Conservation (phyloP, 2,797 vertebrate species). For the Paguma larvata region DNA sequence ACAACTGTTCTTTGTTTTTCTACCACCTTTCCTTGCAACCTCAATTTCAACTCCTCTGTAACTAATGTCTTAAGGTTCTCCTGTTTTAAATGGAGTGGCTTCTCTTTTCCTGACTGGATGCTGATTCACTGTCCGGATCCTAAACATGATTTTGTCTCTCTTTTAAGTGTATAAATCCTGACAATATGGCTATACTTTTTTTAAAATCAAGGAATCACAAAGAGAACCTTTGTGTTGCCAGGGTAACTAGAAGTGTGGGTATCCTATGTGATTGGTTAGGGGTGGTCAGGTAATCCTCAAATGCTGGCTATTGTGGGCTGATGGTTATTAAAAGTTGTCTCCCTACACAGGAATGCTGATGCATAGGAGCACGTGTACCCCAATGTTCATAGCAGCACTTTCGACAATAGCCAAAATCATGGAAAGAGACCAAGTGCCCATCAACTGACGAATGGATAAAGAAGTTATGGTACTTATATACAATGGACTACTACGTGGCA, state of each 20-base stretch:
- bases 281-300: neutral
- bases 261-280: neutral
- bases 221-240: neutral
- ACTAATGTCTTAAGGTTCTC: neutral
- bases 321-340: neutral
- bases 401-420: too few species aligned
- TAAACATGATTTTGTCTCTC: neutral
- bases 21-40: neutral
- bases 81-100: neutral
- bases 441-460: too few species aligned
- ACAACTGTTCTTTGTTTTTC: neutral
- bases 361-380: too few species aligned
- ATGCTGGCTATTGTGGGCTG: neutral
- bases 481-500: too few species aligned
- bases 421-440: too few species aligned
- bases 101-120: neutral
- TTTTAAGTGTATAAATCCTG: neutral
- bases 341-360: too few species aligned
- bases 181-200: neutral
- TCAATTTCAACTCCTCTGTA: neutral
- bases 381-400: too few species aligned
- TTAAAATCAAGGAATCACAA: conserved; percentile 26
- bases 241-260: neutral
- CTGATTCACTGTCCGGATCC: neutral
- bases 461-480: too few species aligned